Conservation (phyloP, 2,888 invertebrate genomes). For the Drosophila formosana region DNA sequence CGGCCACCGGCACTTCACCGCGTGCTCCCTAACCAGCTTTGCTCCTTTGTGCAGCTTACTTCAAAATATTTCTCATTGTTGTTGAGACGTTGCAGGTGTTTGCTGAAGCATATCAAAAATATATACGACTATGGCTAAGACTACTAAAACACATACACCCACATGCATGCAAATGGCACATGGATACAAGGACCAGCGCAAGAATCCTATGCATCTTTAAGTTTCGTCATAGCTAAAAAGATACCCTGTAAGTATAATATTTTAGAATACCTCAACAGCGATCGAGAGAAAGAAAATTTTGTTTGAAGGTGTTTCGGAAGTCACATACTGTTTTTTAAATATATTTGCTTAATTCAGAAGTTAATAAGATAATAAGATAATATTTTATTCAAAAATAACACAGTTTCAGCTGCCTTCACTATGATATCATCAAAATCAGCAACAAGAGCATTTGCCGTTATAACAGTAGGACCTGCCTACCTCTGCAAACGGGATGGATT, state of each 20-base stretch:
- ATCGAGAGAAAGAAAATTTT: too few relatives aligned
- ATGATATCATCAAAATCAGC: slow-evolving; percentile 56
- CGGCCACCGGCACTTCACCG: not conserved
- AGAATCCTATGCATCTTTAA: slow-evolving; percentile 1
- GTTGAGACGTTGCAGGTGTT: slow-evolving; percentile 81
- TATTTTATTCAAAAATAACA: too few relatives aligned
- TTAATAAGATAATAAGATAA: too few relatives aligned
- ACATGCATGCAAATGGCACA: not conserved
- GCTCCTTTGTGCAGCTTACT: slow-evolving; percentile 62
- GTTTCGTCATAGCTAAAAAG: not conserved
- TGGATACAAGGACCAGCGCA: slow-evolving; percentile 2
- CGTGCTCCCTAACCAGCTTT: not conserved
- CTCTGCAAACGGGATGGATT: not conserved
- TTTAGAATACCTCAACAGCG: too few relatives aligned
- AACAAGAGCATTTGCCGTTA: slow-evolving; percentile 53
- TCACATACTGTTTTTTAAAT: too few relatives aligned
- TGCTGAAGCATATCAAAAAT: slow-evolving; percentile 76
- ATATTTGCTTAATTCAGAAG: too few relatives aligned
- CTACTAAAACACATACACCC: not conserved
- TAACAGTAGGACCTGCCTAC: slow-evolving; percentile 45
- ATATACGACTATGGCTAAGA: slow-evolving; percentile 45
- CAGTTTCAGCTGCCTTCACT: slow-evolving; percentile 1
- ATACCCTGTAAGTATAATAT: not conserved
- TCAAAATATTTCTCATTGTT: slow-evolving; percentile 76
- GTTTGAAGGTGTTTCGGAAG: too few relatives aligned